Evolutionary conservation across 2,888 invertebrate species (phyloP), one percentile per base, ranked within the genome.

Genomic region (Drosophila niveifrons): DNA sequence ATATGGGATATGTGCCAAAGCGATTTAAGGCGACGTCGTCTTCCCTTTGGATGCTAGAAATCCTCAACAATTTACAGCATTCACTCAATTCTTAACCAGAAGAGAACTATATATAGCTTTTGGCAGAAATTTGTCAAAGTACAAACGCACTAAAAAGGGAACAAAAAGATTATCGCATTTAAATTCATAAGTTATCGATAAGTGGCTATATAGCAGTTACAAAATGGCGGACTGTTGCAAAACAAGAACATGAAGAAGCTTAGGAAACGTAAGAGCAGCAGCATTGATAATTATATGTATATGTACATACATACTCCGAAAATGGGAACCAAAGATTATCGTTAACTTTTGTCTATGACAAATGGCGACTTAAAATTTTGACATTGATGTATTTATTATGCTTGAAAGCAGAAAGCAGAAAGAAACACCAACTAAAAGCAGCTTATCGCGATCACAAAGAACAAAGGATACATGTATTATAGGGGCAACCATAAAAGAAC

Each of bases 401-500:
- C n/a, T 43, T 28, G 46, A 44, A 23, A 70, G 18, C n/a, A 64
- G 52, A 29, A 46, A 6, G n/a, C 11, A n/a, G 31, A 64, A 61
- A 64, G 48, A 29, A 46, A 7, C 7, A 18, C n/a, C 39, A 64
- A 61, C 9, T 6, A 51, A 57, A 62, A 66, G 43, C 66, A 51
- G 56, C 58, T 70, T 76, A 77, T 76, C 69, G 39, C 23, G 74
- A 77, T 77, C 29, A 31, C 51, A 64, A 64, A 76, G 43, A 15
- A 31, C 41, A 15, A 58, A 43, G 8, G 11, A 10, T 9, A n/a
- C 15, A 6, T 4, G 6, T 8, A 43, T 48, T 48, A 39, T 41
- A 15, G 39, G 67, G 43, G 72, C 65, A 82, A 80, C 70, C 78
- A 56, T 80, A 82, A 52, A 75, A 68, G 66, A 63, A 73, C 44